Percentiles rank a stretch among this genome's conserved stretches.
These are phyloP conservation scores for Halichoerus grypus DNA, from an alignment of 2,113 vertebrate genomes.

Conservation along the genomic window DNA sequence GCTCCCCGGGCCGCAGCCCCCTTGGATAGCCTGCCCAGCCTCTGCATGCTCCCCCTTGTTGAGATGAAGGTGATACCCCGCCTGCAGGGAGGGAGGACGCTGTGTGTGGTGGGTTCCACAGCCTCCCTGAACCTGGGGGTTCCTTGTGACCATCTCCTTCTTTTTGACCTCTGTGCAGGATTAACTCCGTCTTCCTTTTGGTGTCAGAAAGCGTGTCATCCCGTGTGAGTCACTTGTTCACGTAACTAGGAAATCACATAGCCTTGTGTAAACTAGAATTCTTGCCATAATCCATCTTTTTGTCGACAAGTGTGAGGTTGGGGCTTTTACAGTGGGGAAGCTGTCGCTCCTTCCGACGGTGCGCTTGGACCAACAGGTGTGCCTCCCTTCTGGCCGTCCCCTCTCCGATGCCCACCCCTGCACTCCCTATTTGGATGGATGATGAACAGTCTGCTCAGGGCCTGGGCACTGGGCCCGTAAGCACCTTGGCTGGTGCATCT, in stretches of 20 bases:
- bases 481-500: background rate
- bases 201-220: background rate
- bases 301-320: background rate
- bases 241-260: background rate
- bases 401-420: background rate
- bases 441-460: background rate
- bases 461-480: background rate
- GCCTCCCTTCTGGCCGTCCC: background rate
- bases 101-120: background rate
- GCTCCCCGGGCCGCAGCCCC: too few relatives aligned
- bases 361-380: rapidly evolving
- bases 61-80: background rate
- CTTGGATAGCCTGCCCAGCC: too few relatives aligned
- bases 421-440: rapidly evolving
- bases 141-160: background rate
- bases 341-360: background rate
- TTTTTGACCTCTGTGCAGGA: too few relatives aligned
- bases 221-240: background rate
- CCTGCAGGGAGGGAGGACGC: background rate
- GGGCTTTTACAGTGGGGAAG: background rate
- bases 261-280: background rate
- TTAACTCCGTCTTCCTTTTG: background rate
- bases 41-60: background rate
- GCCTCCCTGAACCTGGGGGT: too few relatives aligned
- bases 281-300: background rate